These are phyloP conservation scores for Tortrix viridana DNA, from an alignment of 2,888 invertebrate species.

Conservation along the genomic window DNA sequence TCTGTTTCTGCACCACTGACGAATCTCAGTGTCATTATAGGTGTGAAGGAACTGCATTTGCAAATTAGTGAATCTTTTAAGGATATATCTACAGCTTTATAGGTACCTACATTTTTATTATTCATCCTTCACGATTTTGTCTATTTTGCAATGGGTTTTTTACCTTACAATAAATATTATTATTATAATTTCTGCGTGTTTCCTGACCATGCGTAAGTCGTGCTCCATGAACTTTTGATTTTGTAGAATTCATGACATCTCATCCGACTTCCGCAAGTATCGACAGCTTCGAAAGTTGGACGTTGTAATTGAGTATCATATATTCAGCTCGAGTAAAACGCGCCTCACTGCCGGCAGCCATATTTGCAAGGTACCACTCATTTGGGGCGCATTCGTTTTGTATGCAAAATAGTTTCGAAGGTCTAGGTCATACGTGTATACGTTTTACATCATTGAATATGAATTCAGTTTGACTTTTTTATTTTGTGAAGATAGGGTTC, in stretches of 20 bases:
- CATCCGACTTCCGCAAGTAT: conserved; percentile 41
- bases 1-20: conserved; percentile 13
- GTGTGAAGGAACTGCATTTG: neutral
- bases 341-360: conserved; percentile 40
- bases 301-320: conserved; percentile 49
- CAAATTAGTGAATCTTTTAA: neutral
- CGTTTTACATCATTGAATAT: neutral
- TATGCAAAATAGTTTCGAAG: conserved; percentile 43
- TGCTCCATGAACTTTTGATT: conserved; percentile 41
- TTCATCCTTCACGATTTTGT: too few relatives aligned
- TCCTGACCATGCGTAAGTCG: neutral
- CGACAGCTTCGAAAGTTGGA: conserved; percentile 49
- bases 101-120: too few relatives aligned
- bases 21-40: conserved; percentile 6
- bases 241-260: conserved; percentile 16
- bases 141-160: too few relatives aligned
- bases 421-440: conserved; percentile 53
- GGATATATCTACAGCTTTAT: neutral
- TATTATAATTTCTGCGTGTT: neutral
- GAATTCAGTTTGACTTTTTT: too few relatives aligned
- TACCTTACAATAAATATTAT: too few relatives aligned
- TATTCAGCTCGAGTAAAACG: conserved; percentile 49
- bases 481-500: too few relatives aligned
- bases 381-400: conserved; percentile 35
- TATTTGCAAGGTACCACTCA: conserved; percentile 28